These are phyloP conservation scores for Cossypha dichroa DNA, from an alignment of 2,797 vertebrate genomes.

Conservation along the genomic window DNA sequence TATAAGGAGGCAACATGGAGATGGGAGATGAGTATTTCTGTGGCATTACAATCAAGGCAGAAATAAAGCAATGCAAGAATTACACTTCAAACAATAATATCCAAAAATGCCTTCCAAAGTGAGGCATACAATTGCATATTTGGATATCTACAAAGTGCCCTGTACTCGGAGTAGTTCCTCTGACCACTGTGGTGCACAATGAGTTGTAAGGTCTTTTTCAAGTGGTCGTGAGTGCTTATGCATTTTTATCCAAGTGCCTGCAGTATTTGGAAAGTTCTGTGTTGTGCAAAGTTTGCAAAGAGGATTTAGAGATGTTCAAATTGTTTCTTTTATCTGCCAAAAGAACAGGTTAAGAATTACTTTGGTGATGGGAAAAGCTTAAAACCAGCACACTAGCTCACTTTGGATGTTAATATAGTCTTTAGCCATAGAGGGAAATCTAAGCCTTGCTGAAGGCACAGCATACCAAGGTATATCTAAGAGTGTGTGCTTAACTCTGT, in stretches of 20 bases:
- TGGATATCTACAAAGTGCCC: neutral
- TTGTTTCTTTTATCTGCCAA: neutral
- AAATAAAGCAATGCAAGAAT: neutral
- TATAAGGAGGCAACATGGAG: neutral
- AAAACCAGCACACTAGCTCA: neutral
- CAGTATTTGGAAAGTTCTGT: neutral
- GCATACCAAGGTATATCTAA: neutral
- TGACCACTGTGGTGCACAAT: neutral
- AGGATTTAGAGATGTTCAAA: neutral
- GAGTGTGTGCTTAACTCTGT: slow-evolving; percentile 39
- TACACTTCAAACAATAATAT: neutral
- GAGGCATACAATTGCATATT: neutral
- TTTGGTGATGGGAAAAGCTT: slow-evolving; percentile 32
- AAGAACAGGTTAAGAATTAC: neutral
- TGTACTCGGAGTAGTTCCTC: neutral
- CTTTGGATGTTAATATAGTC: slow-evolving; percentile 3
- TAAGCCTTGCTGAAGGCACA: slow-evolving; percentile 32
- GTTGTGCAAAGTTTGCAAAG: neutral
- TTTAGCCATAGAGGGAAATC: slow-evolving; percentile 36
- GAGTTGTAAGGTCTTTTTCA: neutral
- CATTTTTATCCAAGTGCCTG: neutral
- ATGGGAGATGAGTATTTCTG: neutral
- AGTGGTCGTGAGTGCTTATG: fast-evolving
- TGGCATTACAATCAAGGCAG: neutral
- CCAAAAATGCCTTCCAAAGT: neutral